These are phyloP conservation scores for Aphelinus certus DNA, from an alignment of 1,140 invertebrate species.

Conservation along the genomic window DNA sequence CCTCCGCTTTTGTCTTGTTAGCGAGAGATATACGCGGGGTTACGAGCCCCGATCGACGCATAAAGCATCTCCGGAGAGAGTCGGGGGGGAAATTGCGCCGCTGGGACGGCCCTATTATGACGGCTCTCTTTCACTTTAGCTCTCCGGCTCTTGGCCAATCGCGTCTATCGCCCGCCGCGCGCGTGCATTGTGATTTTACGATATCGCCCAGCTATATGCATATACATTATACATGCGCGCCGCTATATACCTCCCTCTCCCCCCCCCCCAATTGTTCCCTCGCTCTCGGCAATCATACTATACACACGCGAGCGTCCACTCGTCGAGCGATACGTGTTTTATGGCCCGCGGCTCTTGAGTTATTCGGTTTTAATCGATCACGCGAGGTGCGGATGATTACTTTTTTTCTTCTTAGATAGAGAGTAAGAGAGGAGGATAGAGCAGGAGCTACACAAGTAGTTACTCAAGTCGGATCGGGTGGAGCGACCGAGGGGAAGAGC, in stretches of 20 bases:
- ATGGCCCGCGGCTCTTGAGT: no score
- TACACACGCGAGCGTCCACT: background rate
- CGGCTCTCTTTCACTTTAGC: constrained; percentile 7
- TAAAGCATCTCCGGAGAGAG: constrained; percentile 37
- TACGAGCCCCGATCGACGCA: constrained; percentile 35
- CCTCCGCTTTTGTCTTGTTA: constrained; percentile 10
- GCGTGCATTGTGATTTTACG: constrained; percentile 33
- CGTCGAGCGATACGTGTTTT: background rate
- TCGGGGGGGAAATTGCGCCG: constrained; percentile 30
- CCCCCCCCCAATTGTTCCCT: no score
- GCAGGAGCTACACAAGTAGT: no score
- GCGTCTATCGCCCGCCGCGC: background rate
- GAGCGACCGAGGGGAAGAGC: no score
- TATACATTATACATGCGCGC: background rate
- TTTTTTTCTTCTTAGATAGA: background rate
- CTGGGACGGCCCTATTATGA: constrained; percentile 27
- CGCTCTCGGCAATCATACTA: background rate
- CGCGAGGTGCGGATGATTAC: background rate
- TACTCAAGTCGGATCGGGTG: no score
- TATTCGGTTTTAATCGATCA: background rate
- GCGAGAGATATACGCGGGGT: constrained; percentile 15
- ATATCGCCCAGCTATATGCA: background rate
- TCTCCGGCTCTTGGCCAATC: constrained; percentile 18
- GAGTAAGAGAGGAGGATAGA: no score
- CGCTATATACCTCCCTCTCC: background rate